phyloP scores from a whole-genome alignment of 2,797 vertebrate species.

The Delichon dasypus region DNA sequence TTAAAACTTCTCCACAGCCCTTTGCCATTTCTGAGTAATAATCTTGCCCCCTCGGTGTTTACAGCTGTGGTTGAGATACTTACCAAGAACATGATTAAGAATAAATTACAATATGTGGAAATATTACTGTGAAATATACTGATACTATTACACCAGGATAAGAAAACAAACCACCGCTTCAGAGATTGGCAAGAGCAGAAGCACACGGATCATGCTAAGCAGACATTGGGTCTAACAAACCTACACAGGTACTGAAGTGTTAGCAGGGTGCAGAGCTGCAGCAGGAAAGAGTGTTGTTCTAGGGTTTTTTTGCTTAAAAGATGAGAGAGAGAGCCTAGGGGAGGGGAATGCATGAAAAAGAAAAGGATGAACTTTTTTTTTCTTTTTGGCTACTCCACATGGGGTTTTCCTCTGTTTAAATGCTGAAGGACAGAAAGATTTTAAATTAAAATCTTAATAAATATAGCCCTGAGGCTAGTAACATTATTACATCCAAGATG shows the following conservation, averaged over 20 bases:
- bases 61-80: neutral
- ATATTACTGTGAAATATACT: neutral
- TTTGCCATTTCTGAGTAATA: neutral
- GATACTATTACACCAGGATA: neutral
- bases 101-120: neutral
- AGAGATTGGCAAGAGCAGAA: neutral
- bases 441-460: constrained; percentile 81
- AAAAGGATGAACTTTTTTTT: constrained; percentile 50
- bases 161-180: neutral
- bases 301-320: constrained; percentile 37
- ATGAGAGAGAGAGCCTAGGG: constrained; percentile 50
- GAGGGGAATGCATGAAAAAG: constrained; percentile 4
- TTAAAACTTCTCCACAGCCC: neutral
- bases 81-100: neutral
- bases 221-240: neutral
- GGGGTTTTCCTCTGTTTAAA: constrained; percentile 71
- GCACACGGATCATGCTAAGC: neutral
- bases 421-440: constrained; percentile 74
- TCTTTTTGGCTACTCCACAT: constrained; percentile 65
- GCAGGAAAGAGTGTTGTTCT: neutral
- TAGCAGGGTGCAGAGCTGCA: neutral
- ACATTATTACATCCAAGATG: constrained; percentile 78
- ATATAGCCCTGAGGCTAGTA: constrained; percentile 76
- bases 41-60: neutral
- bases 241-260: neutral